phyloP scores from a whole-genome alignment of 2,113 vertebrate species.

The Plecotus auritus region DNA sequence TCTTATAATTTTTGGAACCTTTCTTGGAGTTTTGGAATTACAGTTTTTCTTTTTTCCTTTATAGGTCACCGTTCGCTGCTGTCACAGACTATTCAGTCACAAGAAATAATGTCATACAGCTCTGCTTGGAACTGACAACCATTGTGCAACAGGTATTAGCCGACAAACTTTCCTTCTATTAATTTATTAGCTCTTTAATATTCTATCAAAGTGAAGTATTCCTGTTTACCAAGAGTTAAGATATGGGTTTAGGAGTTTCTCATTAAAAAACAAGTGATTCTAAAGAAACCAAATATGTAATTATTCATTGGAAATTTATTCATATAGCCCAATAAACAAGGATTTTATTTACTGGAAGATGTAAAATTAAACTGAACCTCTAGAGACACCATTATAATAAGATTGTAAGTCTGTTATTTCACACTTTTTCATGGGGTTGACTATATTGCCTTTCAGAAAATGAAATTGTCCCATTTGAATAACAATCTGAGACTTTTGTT shows the following conservation, averaged over 20 bases:
- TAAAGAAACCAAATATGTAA: not conserved
- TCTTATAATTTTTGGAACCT: not conserved
- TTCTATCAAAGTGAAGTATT: constrained; percentile 3
- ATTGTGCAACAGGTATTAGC: constrained; percentile 96
- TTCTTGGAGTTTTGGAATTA: not conserved
- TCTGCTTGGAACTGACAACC: constrained; percentile 98
- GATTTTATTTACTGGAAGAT: constrained; percentile 18
- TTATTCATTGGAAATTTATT: constrained; percentile 7
- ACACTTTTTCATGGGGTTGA: not conserved
- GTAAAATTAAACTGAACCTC: not conserved
- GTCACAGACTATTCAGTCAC: constrained; percentile 98
- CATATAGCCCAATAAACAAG: not conserved
- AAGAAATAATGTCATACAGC: constrained; percentile 98
- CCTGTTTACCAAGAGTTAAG: not conserved
- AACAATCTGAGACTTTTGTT: constrained; percentile 14
- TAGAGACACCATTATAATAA: constrained; percentile 31
- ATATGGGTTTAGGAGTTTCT: constrained; percentile 30
- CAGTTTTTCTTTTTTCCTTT: constrained; percentile 67
- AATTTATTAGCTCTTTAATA: constrained; percentile 26
- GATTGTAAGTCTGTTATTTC: not conserved
- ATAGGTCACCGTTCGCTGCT: constrained; percentile 96
- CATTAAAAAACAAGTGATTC: not conserved
- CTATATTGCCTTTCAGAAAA: constrained; percentile 5
- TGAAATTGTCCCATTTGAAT: constrained; percentile 1
- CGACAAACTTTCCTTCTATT: constrained; percentile 34